phyloP scores from a whole-genome alignment of 2,888 invertebrate species.

The Sepiola atlantica region DNA sequence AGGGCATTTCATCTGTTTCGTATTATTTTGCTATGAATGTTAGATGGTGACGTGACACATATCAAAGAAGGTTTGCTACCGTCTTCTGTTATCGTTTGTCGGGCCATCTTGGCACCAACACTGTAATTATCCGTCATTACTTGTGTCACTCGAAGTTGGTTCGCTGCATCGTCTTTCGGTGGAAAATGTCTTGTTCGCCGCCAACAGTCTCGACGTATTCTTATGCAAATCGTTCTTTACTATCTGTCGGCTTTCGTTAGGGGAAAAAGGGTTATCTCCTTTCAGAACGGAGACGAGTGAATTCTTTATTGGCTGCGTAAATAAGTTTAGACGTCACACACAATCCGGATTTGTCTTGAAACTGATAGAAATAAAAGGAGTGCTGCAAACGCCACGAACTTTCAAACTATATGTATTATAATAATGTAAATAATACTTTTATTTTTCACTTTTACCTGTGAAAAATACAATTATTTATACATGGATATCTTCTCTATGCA shows the following conservation, averaged over 20 bases:
- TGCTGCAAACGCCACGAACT: background rate
- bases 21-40: slow-evolving; percentile 1
- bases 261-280: slow-evolving; percentile 2
- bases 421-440: background rate
- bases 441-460: background rate
- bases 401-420: background rate
- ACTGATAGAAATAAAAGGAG: background rate
- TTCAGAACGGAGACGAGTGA: background rate
- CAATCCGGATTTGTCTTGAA: background rate
- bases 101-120: background rate
- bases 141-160: background rate
- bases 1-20: background rate
- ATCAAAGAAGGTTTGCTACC: background rate
- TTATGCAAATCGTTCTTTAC: slow-evolving; percentile 23
- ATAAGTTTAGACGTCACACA: background rate
- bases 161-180: background rate
- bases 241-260: background rate
- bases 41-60: background rate
- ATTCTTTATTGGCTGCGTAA: background rate
- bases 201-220: background rate
- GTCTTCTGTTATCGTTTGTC: slow-evolving; percentile 5
- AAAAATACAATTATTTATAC: background rate
- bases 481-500: too few species aligned
- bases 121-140: background rate
- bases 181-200: background rate